phyloP scores from a whole-genome alignment of 2,888 invertebrate species.

The Tanytarsus gracilentus region DNA sequence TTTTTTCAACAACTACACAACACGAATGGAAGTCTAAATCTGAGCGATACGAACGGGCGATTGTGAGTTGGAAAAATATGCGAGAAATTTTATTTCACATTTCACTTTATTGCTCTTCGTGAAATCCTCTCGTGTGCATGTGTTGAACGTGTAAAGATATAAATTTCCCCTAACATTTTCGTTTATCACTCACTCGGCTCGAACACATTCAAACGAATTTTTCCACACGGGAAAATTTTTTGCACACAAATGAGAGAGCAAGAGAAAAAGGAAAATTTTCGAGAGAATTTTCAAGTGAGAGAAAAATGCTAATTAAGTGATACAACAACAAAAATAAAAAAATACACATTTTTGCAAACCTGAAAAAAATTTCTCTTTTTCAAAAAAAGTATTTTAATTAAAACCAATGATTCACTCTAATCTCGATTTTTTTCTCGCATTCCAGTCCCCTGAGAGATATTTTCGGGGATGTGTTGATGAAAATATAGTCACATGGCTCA shows the following conservation, averaged over 20 bases:
- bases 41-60: conserved; percentile 17
- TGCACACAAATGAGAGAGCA: too few relatives aligned
- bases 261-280: too few relatives aligned
- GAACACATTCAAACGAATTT: too few relatives aligned
- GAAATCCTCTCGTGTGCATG: background rate
- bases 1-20: conserved; percentile 26
- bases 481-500: too few relatives aligned
- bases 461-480: too few relatives aligned
- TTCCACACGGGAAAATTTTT: too few relatives aligned
- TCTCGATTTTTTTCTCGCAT: too few relatives aligned
- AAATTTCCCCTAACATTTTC: background rate
- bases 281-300: too few relatives aligned
- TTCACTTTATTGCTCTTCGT: conserved; percentile 11
- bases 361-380: background rate
- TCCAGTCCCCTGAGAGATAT: too few relatives aligned
- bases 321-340: background rate
- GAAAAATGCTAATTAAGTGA: too few relatives aligned
- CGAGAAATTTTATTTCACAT: conserved; percentile 23
- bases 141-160: background rate
- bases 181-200: background rate
- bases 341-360: background rate
- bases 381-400: background rate
- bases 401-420: too few relatives aligned
- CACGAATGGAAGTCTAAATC: conserved; percentile 29
- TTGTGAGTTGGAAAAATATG: too few relatives aligned